Base-by-base conservation (phyloP, 2,888 invertebrate genomes). In the Hartigia nigra region DNA sequence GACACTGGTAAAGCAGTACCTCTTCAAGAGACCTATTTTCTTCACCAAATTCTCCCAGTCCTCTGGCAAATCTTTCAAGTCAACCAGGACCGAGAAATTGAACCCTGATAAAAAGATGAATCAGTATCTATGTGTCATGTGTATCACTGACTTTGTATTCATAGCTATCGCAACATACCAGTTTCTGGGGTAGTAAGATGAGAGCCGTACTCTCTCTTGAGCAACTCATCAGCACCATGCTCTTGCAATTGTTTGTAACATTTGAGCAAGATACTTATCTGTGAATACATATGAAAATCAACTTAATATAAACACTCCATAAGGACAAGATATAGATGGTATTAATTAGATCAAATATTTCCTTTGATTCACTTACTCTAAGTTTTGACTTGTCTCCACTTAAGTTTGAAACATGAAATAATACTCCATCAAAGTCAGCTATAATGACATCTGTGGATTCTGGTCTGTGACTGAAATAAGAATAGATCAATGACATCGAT, bases 1-100 rank as follows among this genome's bases (percentile, higher is more conserved):
- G 81, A 99, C 99, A 31, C 99, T 98, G 74, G 99, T 99, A 93
- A 99, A 99, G 93, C 99, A 99, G 93, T 99, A 98, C 89, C 99
- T 95, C 92, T 99, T 99, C 82, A 99, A 93, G 78, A 98, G 94
- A 32, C 98, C 98, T 85, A 98, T 96, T 93, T 97, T 98, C 92
- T 97, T 97, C 85, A 98, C 97, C 87, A 97, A 92, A 82, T 95
- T 94, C 91, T 97, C 97, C 96, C 97, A 98, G 91, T 98, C 96
- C 69, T 95, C 93, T 11, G 99, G 98, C 88, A 99, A 95, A 91
- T 96, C 96, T 90, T 98, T 98, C 92, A 99, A 93, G 92, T 99
- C 98, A 92, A 98, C 95, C 87, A 98, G 93, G 87, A 99, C 93
- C 78, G 99, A 97, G 81, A 99, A 98, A 93, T 98, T 98, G 93